Evolutionary conservation across 2,888 invertebrate species (phyloP).

Genomic region (Psylliodes chrysocephalus): DNA sequence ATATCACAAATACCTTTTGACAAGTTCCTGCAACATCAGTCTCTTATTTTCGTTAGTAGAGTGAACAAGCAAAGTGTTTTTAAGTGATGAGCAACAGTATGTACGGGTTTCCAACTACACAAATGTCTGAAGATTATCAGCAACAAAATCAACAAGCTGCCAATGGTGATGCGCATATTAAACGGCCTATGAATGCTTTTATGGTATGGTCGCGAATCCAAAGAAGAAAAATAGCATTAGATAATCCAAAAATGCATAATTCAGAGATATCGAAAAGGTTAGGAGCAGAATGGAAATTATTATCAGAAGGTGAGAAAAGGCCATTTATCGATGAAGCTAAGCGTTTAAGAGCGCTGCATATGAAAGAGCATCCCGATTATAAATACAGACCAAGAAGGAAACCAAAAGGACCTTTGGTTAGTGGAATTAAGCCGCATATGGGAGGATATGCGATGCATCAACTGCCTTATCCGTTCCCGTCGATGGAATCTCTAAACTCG

Average conservation of each 20-base stretch:
- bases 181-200: constrained; percentile 97
- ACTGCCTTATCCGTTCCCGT: constrained; percentile 73
- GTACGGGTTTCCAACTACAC: constrained; percentile 54
- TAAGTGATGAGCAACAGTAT: constrained; percentile 52
- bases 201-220: constrained; percentile 97
- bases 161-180: constrained; percentile 77
- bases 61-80: constrained; percentile 40
- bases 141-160: constrained; percentile 45
- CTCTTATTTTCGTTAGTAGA: constrained; percentile 48
- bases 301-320: constrained; percentile 87
- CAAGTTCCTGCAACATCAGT: constrained; percentile 51
- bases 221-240: constrained; percentile 90
- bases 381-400: constrained; percentile 89
- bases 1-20: constrained; percentile 51
- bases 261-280: constrained; percentile 90
- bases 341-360: constrained; percentile 84
- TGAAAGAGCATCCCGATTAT: constrained; percentile 92
- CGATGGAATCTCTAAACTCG: constrained; percentile 68
- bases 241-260: constrained; percentile 94
- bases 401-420: constrained; percentile 76
- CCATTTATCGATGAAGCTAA: constrained; percentile 97
- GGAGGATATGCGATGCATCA: constrained; percentile 73
- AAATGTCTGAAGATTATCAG: constrained; percentile 59
- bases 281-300: constrained; percentile 92
- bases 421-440: constrained; percentile 51